Conservation (phyloP, 2,797 vertebrate genomes). For the Decapterus maruadsi region DNA sequence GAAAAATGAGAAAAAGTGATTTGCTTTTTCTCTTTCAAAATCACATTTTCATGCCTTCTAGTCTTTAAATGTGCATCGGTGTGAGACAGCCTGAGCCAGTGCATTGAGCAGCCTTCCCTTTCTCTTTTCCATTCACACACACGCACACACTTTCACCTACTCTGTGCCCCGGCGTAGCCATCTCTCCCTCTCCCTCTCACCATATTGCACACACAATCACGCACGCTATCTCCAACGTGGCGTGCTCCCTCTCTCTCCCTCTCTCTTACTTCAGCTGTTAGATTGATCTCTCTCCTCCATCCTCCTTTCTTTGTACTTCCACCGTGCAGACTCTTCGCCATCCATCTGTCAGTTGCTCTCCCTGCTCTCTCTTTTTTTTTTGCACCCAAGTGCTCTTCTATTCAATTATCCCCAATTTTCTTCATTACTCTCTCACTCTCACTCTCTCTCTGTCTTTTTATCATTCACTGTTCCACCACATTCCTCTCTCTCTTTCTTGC, state of each 20-base stretch:
- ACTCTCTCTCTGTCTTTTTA: constrained; percentile 23
- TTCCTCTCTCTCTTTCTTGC: constrained; percentile 16
- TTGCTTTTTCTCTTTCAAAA: constrained; percentile 57
- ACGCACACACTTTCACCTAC: constrained; percentile 72
- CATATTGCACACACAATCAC: constrained; percentile 38
- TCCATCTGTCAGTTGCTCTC: constrained; percentile 43
- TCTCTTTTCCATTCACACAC: constrained; percentile 64
- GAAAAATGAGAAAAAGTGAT: constrained; percentile 60
- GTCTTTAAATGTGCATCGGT: constrained; percentile 51
- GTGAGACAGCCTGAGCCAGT: constrained; percentile 60
- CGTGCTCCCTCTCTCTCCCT: constrained; percentile 24
- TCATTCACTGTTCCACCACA: constrained; percentile 20
- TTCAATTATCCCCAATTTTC: constrained; percentile 65
- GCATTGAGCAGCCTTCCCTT: constrained; percentile 66
- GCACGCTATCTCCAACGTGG: constrained; percentile 19
- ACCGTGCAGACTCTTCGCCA: constrained; percentile 48
- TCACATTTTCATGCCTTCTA: constrained; percentile 70
- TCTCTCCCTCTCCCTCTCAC: constrained; percentile 40
- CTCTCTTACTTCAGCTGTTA: constrained; percentile 48
- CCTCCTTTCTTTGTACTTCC: constrained; percentile 51
- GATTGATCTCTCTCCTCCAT: constrained; percentile 60
- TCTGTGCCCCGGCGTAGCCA: constrained; percentile 63
- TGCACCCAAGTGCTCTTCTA: constrained; percentile 58
- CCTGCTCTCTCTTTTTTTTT: constrained; percentile 12
- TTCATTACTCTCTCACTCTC: constrained; percentile 52